A percentile compares a stretch with the other conserved stretches of the same genome.
Evolutionary conservation across 2,113 vertebrate species (phyloP).

Genomic region (Bos indicus): DNA sequence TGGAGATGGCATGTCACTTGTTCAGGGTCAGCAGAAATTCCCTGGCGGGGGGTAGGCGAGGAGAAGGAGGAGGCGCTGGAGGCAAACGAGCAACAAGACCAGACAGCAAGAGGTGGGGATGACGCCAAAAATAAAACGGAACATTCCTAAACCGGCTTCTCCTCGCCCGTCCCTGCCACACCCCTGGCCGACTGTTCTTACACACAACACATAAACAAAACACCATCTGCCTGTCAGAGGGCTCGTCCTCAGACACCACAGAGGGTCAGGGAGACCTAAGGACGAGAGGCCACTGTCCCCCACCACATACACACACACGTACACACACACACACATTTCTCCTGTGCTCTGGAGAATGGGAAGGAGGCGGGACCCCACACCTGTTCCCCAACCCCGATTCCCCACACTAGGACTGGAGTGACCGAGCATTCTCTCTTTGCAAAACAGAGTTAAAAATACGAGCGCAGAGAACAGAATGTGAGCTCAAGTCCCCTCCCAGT

Average conservation of each 20-base stretch:
- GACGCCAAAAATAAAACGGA: neutral
- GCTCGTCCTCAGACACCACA: neutral
- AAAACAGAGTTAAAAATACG: slow-evolving; percentile 81
- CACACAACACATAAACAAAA: neutral
- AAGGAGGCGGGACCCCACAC: slow-evolving; percentile 6
- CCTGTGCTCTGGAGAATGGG: neutral
- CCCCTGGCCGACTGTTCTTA: neutral
- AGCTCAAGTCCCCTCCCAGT: slow-evolving; percentile 64
- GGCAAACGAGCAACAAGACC: neutral
- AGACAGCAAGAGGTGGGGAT: neutral
- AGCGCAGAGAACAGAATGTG: slow-evolving; percentile 80
- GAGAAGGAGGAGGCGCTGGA: neutral
- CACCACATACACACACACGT: neutral
- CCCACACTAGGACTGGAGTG: neutral
- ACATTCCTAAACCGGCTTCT: neutral
- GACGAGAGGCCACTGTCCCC: neutral
- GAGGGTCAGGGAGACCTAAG: neutral
- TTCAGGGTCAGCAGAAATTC: neutral
- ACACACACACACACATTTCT: neutral
- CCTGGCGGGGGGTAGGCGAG: neutral
- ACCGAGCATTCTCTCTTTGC: slow-evolving; percentile 69
- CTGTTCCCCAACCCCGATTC: slow-evolving; percentile 7
- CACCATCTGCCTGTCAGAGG: neutral
- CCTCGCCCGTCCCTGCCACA: neutral
- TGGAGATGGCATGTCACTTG: neutral